phyloP scores from a whole-genome alignment of 2,797 vertebrate genomes.

The Myotis pilosus region DNA sequence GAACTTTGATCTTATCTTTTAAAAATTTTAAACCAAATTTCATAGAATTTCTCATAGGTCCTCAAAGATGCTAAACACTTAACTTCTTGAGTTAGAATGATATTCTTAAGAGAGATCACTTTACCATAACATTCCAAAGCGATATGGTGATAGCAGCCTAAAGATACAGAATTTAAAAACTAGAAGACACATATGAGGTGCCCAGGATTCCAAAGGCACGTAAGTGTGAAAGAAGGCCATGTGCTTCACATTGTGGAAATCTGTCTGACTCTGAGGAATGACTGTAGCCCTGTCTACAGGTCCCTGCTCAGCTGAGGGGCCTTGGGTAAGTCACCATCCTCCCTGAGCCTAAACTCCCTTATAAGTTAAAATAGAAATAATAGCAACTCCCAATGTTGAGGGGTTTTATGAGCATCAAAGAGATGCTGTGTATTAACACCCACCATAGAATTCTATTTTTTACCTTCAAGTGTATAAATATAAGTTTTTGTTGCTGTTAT shows the following conservation, averaged over 20 bases:
- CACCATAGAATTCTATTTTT: background rate
- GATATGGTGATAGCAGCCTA: background rate
- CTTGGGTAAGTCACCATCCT: background rate
- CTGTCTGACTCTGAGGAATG: background rate
- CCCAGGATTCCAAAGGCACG: background rate
- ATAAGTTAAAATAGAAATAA: background rate
- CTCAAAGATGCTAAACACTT: constrained; percentile 1
- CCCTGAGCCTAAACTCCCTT: background rate
- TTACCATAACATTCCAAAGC: background rate
- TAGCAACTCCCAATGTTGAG: background rate
- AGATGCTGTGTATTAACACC: background rate
- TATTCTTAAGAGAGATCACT: background rate
- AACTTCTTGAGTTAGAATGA: background rate
- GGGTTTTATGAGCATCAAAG: background rate
- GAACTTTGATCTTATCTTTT: background rate
- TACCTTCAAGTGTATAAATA: background rate
- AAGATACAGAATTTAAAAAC: background rate
- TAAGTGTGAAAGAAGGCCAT: background rate
- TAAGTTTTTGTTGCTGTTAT: background rate
- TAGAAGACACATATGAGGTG: background rate
- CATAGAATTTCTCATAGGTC: background rate
- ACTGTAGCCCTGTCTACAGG: background rate
- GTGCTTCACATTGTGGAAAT: background rate
- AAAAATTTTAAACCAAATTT: background rate
- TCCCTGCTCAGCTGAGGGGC: background rate